Evolutionary conservation across 2,888 invertebrate species (phyloP), one percentile per base, ranked within the genome.

Genomic region (Cistogaster globosa): DNA sequence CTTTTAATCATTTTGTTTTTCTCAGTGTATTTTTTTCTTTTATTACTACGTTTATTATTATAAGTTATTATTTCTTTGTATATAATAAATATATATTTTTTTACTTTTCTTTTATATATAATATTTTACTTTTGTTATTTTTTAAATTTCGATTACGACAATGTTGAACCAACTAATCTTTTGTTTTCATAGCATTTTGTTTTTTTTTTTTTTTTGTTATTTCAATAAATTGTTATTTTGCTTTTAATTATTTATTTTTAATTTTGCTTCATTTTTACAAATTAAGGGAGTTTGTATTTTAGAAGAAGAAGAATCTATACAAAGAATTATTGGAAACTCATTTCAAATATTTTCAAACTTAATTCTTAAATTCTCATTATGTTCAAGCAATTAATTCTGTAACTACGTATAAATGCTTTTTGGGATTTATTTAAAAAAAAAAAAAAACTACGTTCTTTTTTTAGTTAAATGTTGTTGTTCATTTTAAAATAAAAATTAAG

Each of bases 131-230:
- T 79, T 80, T 51, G 63, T 65, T 78, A 67, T 68, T 58, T 32
- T 32, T 78, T 74, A 20, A 87, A 87, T 88, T 88, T 88, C 87
- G 87, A 86, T 88, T 87, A 88, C 87, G 87, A 88, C 88, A 88
- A 88, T 88, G 88, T 88, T 86, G 72, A 87, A 87, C 88, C 88
- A 88, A 88, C 87, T 88, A 88, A 88, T 87, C 88, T 85, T 83
- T 82, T 83, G 60, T 78, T 67, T 78, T 80, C 14, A 42, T 65
- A 75, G 74, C 12, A 32, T 87, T 51, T 65, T 48, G n/a, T n/a
- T n/a, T n/a, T n/a, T n/a, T n/a, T n/a, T n/a, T n/a, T n/a, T n/a
- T n/a, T n/a, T 18, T 71, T 78, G 55, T 62, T 53, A 51, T 72
- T 32, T 60, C 51, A 42, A 87, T 78, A 82, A 76, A 78, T 76